Base-by-base conservation (phyloP, 2,888 invertebrate species). In the Capitulum mitella region DNA sequence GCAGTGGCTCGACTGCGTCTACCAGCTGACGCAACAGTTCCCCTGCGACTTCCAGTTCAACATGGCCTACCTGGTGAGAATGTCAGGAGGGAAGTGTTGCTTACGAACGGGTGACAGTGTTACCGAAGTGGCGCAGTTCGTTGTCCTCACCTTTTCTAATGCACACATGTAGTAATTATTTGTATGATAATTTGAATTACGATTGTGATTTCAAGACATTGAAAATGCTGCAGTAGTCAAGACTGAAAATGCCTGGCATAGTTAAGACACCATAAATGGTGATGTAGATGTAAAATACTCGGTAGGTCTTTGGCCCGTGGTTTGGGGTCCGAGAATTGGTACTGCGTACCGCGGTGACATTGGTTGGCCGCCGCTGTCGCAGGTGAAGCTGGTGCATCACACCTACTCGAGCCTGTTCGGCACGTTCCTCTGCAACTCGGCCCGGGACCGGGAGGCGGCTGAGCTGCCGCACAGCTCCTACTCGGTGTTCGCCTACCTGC, bases 1-100 rank as follows among this genome's bases (percentile, higher is more conserved):
- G 81, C 98, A 99, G 87, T 99, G 97, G 96, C 89, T 99, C 70
- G 98, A 98, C 86, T 93, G 97, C 84, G 93, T 98, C 8, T 93
- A 97, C 87, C 98, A 99, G 87, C 89, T 97, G 82, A 89, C 92
- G 84, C 85, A 88, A 80, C 96, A 97, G 87, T 96, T 93, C 86
- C 94, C 95, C 0, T 94, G 94, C 86, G 92, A 92, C 85, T 99
- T 99, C 88, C 94, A 98, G 88, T 98, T 98, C 88, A 96, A 95
- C 82, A 91, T 93, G 84, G 92, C 93, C 6, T 98, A 93, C 86
- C 88, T 98, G 89, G 97, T 97, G 84, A 89, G 90, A 87, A 80
- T 3, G 26, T 8, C n/a, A n/a, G n/a, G n/a, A 58, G n/a, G 26
- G 58, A 8, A 58, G n/a, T 22, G 16, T 10, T 22, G 5, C 10